Evolutionary conservation across 2,797 vertebrate genomes (phyloP), one percentile per base, ranked within the genome.

Genomic region (Sorex maritimensis): DNA sequence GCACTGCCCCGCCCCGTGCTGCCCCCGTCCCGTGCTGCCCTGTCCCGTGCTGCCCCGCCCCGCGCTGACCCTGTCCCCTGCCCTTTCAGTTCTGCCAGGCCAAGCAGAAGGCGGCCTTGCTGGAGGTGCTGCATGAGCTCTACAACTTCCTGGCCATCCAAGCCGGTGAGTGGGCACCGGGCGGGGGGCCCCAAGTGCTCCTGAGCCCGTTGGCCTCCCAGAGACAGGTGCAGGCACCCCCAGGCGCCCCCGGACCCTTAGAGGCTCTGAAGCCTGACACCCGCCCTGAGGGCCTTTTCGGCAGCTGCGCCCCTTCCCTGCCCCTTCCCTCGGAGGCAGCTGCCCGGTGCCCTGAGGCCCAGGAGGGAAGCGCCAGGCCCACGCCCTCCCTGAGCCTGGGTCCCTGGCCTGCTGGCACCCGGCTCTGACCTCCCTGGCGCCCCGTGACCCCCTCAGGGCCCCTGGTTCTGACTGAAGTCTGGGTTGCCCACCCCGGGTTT

Each of bases 141-240:
- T 98, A 98, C 97, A 98, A 91, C 93, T 98, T 98, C 97, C 97
- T 98, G 96, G 98, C 98, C 4, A 2, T 98, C 94, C 98, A 98
- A 95, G 98, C 98, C 1, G 98, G 98, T 98, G 94, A 98, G 98
- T 98, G 9, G 67, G 44, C 72, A 0, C 2, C 5, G 1, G 1
- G 2, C 52, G 65, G 21, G 58, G 14, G 58, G 3, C 21, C 52
- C 58, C 2, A 0, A 2, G 41, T 2, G 34, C 73, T 6, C 12
- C 0, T 0, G 61, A 1, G 9, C 0, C 0, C 46, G 69, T 34
- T 1, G 38, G 49, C 49, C 49, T 44, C 49, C 13, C 10, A 11
- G 49, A 52, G 49, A 44, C 3, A 44, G 52, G 52, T 5, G 11
- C 52, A 52, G 52, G 52, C 52, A 52, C 52, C 11, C 15, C 52